Evolutionary conservation across 2,113 vertebrate species (phyloP).

Genomic region (Oryzias celebensis): DNA sequence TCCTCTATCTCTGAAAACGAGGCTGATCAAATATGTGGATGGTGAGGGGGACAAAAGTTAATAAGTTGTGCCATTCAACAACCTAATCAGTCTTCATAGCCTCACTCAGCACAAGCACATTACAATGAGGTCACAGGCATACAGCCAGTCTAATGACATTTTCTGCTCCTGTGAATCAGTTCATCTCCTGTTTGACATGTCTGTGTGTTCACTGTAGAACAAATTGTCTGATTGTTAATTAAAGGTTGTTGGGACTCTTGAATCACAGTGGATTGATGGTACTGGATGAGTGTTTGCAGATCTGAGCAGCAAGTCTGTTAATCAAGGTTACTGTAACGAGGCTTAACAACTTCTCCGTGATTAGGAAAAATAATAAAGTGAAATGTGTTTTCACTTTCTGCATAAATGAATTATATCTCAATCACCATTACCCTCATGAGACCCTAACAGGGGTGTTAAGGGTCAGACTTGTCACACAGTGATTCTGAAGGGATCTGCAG

Average conservation of each 20-base stretch:
- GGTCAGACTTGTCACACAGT: neutral
- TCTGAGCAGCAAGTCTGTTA: slow-evolving; percentile 4
- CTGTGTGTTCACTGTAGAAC: neutral
- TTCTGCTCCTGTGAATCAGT: neutral
- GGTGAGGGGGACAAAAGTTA: neutral
- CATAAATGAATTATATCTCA: neutral
- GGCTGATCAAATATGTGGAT: neutral
- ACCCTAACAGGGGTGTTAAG: neutral
- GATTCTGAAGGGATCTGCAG: neutral
- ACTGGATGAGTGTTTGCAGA: neutral
- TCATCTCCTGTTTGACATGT: neutral
- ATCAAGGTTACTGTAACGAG: slow-evolving; percentile 18
- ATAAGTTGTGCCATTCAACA: neutral
- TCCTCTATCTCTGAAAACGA: neutral
- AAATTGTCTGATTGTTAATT: slow-evolving; percentile 4
- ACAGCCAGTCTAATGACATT: neutral
- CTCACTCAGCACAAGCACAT: neutral
- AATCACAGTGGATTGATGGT: slow-evolving; percentile 7
- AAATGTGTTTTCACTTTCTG: neutral
- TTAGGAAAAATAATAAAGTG: slow-evolving; percentile 31
- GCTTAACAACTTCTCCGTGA: slow-evolving; percentile 7
- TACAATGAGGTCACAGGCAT: neutral
- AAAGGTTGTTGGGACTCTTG: slow-evolving; percentile 18
- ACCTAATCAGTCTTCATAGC: neutral
- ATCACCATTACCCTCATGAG: neutral